Base-by-base conservation (phyloP, 2,797 vertebrate species). In the Enteromius radiatus region DNA sequence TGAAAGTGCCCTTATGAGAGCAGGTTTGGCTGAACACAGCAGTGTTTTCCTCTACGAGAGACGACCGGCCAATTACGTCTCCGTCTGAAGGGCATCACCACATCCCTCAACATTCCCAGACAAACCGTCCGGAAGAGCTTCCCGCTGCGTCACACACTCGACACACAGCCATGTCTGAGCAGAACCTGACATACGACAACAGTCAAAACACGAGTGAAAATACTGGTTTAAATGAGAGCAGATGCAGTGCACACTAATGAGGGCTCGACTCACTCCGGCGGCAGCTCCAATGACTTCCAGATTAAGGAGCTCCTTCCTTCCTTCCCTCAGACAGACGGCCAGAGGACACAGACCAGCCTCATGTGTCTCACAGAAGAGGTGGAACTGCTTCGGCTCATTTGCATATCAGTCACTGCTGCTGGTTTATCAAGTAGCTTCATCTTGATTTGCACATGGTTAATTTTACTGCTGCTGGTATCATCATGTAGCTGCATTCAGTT, bases 1-100 rank as follows among this genome's bases (percentile, higher is more conserved):
- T 74, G 52, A 54, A 8, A 56, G 38, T 77, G 75, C 56, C 56
- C 75, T 47, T 77, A 45, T 77, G 59, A 64, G 56, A 54, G 54
- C 75, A 77, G 56, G 38, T 76, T 56, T 75, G 71, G 49, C 71
- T 54, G 21, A 74, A 74, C 6, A 36, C 54, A 61, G n/a, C 4
- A 15, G 54, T 8, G 54, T 59, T 76, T 76, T 76, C 52, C 52
- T 76, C 33, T 23, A 19, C 14, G 26, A 11, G 69, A 71, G 45
- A 71, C 26, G 17, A 71, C 0, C 45, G 5, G 45, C 17, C 9
- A 21, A 52, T 71, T 61, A 38, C 3, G 12, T 41, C 52, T 23
- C 49, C 0, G 0, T 76, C 33, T 41, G 74, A 43, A 19, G 61
- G 45, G 70, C 52, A 59, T 31, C 47, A 21, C 31, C 64, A 43